A percentile compares a stretch with the other conserved stretches of the same genome.
phyloP scores from a whole-genome alignment of 2,888 invertebrate species.

The Trachelus iudaicus region DNA sequence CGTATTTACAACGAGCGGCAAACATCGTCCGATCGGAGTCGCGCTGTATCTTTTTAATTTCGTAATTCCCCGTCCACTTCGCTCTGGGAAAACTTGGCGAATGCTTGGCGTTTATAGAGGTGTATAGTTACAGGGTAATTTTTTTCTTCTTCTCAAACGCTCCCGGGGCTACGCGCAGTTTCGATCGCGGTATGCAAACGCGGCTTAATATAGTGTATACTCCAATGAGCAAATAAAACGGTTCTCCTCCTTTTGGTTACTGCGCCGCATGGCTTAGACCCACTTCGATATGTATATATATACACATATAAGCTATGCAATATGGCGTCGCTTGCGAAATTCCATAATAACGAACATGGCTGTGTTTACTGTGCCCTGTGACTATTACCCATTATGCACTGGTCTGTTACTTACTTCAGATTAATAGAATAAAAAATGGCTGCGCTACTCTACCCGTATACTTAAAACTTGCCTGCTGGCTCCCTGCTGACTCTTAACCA shows the following conservation, averaged over 20 bases:
- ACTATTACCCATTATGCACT: conserved; percentile 4
- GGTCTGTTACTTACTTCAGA: not conserved
- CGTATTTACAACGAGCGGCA: not conserved
- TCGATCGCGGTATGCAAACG: not conserved
- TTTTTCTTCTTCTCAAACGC: not conserved
- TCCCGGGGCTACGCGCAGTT: not conserved
- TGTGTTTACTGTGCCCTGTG: not conserved
- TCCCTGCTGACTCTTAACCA: not conserved
- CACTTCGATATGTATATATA: too few relatives aligned
- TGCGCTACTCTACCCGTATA: not conserved
- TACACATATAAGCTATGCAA: not conserved
- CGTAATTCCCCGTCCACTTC: not conserved
- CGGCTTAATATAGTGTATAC: not conserved
- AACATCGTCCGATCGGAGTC: not conserved
- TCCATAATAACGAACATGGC: not conserved
- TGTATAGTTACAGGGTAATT: not conserved
- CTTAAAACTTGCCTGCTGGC: not conserved
- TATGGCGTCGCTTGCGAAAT: not conserved
- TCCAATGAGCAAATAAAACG: not conserved
- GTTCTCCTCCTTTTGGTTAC: not conserved
- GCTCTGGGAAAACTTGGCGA: not conserved
- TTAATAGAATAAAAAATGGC: not conserved
- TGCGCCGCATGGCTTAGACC: not conserved
- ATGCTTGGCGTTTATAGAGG: not conserved
- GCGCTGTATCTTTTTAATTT: not conserved